These are phyloP conservation scores for Eurosta solidaginis DNA, from an alignment of 1,140 invertebrate genomes.

Conservation along the genomic window DNA sequence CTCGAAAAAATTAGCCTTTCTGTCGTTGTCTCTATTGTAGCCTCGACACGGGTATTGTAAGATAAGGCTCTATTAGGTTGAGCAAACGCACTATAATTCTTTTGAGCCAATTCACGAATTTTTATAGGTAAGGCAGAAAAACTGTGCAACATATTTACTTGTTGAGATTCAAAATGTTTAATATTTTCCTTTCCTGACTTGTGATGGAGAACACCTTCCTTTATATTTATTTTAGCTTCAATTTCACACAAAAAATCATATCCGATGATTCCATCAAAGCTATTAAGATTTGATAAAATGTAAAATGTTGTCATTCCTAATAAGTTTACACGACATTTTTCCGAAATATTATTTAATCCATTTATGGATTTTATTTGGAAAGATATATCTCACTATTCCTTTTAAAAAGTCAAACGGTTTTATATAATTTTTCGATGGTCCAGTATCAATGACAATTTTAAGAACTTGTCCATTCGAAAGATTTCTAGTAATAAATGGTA, in stretches of 20 bases:
- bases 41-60: constrained; percentile 26
- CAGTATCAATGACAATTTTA: constrained; percentile 20
- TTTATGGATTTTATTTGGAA: constrained; percentile 30
- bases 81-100: constrained; percentile 26
- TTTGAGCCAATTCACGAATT: not conserved
- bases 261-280: constrained; percentile 31
- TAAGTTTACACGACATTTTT: constrained; percentile 27
- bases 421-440: constrained; percentile 25
- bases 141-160: not conserved
- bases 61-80: constrained; percentile 29
- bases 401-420: not conserved
- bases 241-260: constrained; percentile 28
- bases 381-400: not conserved
- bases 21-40: constrained; percentile 28
- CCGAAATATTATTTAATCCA: not conserved
- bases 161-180: not conserved
- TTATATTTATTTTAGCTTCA: constrained; percentile 4
- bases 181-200: constrained; percentile 10
- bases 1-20: constrained; percentile 29
- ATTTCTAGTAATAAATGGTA: too few relatives aligned
- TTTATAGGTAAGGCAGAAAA: not conserved
- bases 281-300: not conserved
- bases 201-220: constrained; percentile 7
- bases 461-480: too few relatives aligned
- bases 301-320: constrained; percentile 11